Base-by-base conservation (phyloP, 2,797 vertebrate species). In the Cynodonichthys magdalenae region DNA sequence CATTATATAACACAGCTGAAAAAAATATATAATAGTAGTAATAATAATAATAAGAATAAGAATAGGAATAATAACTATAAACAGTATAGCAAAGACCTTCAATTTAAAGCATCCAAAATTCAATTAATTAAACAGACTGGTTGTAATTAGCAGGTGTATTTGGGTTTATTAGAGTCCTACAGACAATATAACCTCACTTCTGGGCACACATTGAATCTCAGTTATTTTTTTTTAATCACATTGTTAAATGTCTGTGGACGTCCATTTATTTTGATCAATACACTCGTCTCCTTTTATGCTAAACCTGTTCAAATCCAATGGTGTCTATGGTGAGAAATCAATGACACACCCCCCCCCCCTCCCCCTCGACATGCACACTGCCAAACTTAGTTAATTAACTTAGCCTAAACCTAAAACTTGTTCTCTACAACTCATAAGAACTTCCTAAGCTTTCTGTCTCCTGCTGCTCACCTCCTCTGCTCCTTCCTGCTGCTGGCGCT, bases 381-480 rank as follows among this genome's bases (percentile, higher is more conserved):
- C 9, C 29, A 48, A 24, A 48, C 7, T 48, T 59, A 20, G 45
- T 20, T 48, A 48, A 7, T 59, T 15, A 28, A 59, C 14, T 42
- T 28, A 27, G 39, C 7, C 0, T 9, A 19, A 11, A 31, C 27
- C 12, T 19, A 19, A 28, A 46, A 15, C 51, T 53, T 34, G 6
- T 17, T 45, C 14, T 19, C 24, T 29, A 18, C 49, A 53, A 42
- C 24, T 45, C 46, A 20, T 47, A 20, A 20, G 3, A 11, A 47
- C 18, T 12, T 52, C 28, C 34, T 47, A 4, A 47, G 46, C 12
- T 6, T 8, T 24, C 45, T 1, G 31, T 28, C 45, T 55, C 50
- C 65, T 48, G 44, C 65, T 53, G 49, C 15, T 24, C 17, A 15
- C 5, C 45, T 49, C 47, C 28, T 18, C 52, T 49, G 24, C 58